Evolutionary conservation across 2,888 invertebrate genomes (phyloP).

Genomic region (Darwinula stevensoni): DNA sequence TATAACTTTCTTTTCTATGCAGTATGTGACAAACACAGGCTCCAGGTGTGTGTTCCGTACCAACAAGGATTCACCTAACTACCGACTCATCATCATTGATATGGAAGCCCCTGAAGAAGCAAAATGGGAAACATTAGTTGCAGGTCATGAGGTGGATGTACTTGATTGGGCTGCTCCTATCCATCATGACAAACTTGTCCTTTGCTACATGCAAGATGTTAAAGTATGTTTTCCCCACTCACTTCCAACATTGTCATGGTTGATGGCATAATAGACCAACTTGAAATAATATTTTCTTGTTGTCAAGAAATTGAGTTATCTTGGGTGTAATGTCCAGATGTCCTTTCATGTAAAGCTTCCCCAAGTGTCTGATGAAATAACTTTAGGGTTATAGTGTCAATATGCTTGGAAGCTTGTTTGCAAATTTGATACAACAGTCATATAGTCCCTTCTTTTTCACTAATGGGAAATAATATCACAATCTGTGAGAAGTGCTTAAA

Average conservation of each 20-base stretch:
- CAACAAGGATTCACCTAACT: conserved; percentile 76
- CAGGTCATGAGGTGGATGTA: conserved; percentile 57
- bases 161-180: conserved; percentile 66
- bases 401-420: too few species aligned
- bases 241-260: too few species aligned
- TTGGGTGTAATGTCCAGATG: too few species aligned
- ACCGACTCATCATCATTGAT: conserved; percentile 47
- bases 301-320: too few species aligned
- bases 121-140: conserved; percentile 52
- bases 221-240: too few species aligned
- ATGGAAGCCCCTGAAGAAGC: conserved; percentile 31
- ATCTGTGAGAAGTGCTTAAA: too few species aligned
- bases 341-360: too few species aligned
- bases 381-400: too few species aligned
- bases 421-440: too few species aligned
- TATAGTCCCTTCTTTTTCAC: too few species aligned
- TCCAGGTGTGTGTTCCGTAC: conserved; percentile 57
- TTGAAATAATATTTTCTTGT: conserved; percentile 4
- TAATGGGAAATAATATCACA: too few species aligned
- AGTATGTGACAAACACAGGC: conserved; percentile 73
- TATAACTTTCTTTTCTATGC: conserved; percentile 15
- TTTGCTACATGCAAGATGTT: conserved; percentile 74
- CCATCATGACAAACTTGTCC: conserved; percentile 48
- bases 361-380: too few species aligned
- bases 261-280: conserved; percentile 3